phyloP scores from a whole-genome alignment of 2,888 invertebrate genomes.

The Troides aeacus region DNA sequence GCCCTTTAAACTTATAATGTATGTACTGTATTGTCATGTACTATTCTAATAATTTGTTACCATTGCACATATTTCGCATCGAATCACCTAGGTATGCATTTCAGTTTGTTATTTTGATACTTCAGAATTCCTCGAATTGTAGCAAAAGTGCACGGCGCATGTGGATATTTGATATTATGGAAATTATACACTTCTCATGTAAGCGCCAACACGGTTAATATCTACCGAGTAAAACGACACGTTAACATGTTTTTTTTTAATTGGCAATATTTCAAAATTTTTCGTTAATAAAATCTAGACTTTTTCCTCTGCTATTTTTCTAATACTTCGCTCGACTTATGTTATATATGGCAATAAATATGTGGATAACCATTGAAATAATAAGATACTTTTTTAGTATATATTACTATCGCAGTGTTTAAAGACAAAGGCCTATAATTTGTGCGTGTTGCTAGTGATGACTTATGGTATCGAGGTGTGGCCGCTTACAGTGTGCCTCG shows the following conservation, averaged over 20 bases:
- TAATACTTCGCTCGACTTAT: too few species aligned
- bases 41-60: not conserved
- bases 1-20: not conserved
- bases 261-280: conserved; percentile 5
- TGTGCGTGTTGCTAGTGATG: too few species aligned
- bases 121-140: conserved; percentile 12
- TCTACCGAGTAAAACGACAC: conserved; percentile 5
- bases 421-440: too few species aligned
- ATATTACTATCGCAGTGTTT: too few species aligned
- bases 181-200: conserved; percentile 6
- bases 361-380: too few species aligned
- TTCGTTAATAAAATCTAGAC: not conserved
- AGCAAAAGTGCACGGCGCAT: conserved; percentile 2
- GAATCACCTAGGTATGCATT: not conserved
- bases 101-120: conserved; percentile 12
- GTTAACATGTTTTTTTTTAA: conserved; percentile 6
- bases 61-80: conserved; percentile 3
- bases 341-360: too few species aligned
- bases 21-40: not conserved
- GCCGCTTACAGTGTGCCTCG: too few species aligned
- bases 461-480: too few species aligned
- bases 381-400: too few species aligned
- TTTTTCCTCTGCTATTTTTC: too few species aligned
- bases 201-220: conserved; percentile 5
- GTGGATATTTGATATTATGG: conserved; percentile 11